Evolutionary conservation across 2,113 vertebrate genomes (phyloP), one percentile per base, ranked within the genome.

Genomic region (Centropus unirufus): DNA sequence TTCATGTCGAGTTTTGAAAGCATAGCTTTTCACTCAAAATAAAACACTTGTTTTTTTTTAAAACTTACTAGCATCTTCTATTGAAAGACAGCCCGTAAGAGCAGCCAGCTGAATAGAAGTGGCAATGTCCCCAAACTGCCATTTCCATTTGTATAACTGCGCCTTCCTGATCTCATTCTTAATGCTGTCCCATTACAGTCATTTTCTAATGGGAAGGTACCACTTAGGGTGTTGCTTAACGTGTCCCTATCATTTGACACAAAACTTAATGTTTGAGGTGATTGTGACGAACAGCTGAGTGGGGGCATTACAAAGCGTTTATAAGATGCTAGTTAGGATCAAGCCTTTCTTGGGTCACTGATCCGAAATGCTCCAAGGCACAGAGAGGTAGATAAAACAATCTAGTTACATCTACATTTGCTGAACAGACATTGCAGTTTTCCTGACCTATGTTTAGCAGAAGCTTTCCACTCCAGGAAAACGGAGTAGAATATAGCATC

Each of bases 291-390:
- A 61, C 64, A 54, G 61, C 40, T 75, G 34, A 64, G 42, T 23
- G 36, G 34, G 44, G 75, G 54, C 63, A 79, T 84, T 84, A 66
- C 32, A 76, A 80, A 66, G 58, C 24, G 69, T 70, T 95, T 73
- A 42, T 8, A 64, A 89, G 95, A 92, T 13, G 5, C 76, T 68
- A 62, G 69, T 73, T 84, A 83, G 63, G 87, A 82, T 84, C 85
- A 74, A 49, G 67, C 51, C 62, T 78, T 81, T 77, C 69, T 80
- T 44, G 63, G 82, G 42, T 89, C 79, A 89, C 29, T 82, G 83
- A 64, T 90, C 59, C 58, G 76, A 94, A 91, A 54, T 29, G 76
- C 72, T 94, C 89, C 74, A 72, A 94, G 73, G 69, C 79, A 85
- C 8, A 26, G 51, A 55, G 42, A 83, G 30, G 46, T 49, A 87